Conservation (phyloP, 2,113 vertebrate genomes). For the Prolemur simus region DNA sequence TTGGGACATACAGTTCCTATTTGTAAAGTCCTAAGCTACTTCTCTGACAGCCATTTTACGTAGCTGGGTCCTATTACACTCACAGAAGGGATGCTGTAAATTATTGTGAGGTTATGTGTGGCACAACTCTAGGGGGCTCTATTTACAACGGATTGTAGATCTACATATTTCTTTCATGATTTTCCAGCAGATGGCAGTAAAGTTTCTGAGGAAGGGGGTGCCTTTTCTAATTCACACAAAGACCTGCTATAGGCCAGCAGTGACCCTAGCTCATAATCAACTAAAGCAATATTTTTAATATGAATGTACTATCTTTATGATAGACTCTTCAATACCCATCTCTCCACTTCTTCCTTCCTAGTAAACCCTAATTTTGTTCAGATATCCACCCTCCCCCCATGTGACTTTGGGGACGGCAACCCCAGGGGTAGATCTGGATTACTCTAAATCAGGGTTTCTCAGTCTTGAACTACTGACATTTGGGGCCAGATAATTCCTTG, state of each 20-base stretch:
- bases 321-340: background rate
- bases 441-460: background rate
- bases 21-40: background rate
- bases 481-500: background rate
- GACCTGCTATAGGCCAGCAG: background rate
- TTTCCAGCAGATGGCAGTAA: slow-evolving; percentile 72
- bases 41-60: background rate
- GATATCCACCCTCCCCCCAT: background rate
- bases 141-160: background rate
- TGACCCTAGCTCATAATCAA: slow-evolving; percentile 24
- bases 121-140: slow-evolving; percentile 75
- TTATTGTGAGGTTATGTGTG: background rate
- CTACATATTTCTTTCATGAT: background rate
- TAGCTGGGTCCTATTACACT: background rate
- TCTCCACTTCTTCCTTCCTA: background rate
- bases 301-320: background rate
- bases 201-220: slow-evolving; percentile 57
- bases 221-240: slow-evolving; percentile 33
- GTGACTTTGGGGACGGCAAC: background rate
- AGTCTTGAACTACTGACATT: background rate
- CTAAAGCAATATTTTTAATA: background rate
- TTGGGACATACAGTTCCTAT: background rate
- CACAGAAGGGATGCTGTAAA: background rate
- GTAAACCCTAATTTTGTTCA: background rate
- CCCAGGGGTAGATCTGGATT: background rate